phyloP scores from a whole-genome alignment of 2,113 vertebrate genomes.

The Climacteris rufus region DNA sequence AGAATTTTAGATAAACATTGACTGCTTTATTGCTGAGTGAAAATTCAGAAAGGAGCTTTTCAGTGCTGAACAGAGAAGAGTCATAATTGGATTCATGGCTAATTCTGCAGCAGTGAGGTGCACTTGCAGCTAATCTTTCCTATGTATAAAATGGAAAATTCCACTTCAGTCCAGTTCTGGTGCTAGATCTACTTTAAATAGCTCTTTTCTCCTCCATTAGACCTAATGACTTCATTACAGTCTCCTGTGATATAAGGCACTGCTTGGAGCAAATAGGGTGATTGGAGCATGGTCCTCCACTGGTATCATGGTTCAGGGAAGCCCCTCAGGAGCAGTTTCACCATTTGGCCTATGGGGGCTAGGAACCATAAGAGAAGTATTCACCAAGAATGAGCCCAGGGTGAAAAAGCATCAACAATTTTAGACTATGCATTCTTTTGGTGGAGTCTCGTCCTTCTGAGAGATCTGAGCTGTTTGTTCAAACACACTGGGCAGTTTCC shows the following conservation, averaged over 20 bases:
- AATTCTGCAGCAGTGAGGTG: neutral
- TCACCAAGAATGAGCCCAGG: neutral
- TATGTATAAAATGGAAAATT: constrained; percentile 29
- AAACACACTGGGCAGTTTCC: neutral
- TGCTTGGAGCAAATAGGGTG: neutral
- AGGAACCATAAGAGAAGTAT: neutral
- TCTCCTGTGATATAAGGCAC: neutral
- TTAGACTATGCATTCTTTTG: neutral
- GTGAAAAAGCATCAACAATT: neutral
- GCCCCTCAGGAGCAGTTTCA: neutral
- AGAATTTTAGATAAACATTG: neutral
- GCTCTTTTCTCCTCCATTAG: neutral
- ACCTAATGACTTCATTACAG: neutral
- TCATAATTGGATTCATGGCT: constrained; percentile 1
- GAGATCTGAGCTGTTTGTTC: accelerated
- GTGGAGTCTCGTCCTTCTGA: neutral
- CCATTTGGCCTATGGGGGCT: neutral
- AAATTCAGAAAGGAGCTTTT: neutral
- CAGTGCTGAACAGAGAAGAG: neutral
- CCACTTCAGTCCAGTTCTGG: constrained; percentile 20
- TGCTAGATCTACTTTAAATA: constrained; percentile 9
- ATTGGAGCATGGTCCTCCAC: neutral
- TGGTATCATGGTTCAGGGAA: neutral
- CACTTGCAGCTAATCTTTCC: neutral
- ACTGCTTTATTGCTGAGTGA: neutral